These are phyloP conservation scores for Microdon myrmicae DNA, from an alignment of 2,888 invertebrate species.

Conservation along the genomic window DNA sequence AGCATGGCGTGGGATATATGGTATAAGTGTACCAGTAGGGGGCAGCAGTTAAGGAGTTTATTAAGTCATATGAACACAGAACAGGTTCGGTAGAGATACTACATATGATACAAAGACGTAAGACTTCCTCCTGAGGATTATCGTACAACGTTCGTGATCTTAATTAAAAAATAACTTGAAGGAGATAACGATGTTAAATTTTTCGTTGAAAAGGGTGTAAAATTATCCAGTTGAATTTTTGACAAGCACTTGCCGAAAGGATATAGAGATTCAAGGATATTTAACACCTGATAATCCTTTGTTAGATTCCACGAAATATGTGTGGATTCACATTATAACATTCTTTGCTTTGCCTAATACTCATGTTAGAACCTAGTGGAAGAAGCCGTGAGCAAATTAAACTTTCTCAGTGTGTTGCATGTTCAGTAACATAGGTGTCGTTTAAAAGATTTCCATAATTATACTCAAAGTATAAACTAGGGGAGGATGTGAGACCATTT, in stretches of 20 bases:
- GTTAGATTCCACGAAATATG: no score
- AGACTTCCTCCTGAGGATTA: not conserved
- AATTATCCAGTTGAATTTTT: constrained; percentile 7
- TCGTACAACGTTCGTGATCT: constrained; percentile 1
- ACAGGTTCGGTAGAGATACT: not conserved
- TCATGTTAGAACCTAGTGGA: no score
- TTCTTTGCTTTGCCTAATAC: no score
- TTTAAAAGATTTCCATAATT: no score
- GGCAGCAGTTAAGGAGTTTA: constrained; percentile 20
- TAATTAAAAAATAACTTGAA: constrained; percentile 13
- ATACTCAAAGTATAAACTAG: no score
- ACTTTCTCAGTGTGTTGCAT: no score
- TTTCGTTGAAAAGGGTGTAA: constrained; percentile 14
- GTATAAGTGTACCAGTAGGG: constrained; percentile 1
- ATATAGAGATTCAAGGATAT: constrained; percentile 4
- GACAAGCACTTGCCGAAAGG: not conserved
- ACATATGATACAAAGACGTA: constrained; percentile 1
- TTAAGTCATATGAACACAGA: constrained; percentile 32
- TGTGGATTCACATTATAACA: no score
- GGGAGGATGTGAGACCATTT: no score
- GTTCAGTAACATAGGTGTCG: no score
- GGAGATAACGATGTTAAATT: constrained; percentile 16
- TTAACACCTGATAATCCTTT: not conserved
- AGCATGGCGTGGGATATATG: constrained; percentile 13
- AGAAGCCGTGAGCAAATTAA: no score